Evolutionary conservation across 2,797 vertebrate genomes (phyloP), one percentile per base, ranked within the genome.

Genomic region (Falco berigora): DNA sequence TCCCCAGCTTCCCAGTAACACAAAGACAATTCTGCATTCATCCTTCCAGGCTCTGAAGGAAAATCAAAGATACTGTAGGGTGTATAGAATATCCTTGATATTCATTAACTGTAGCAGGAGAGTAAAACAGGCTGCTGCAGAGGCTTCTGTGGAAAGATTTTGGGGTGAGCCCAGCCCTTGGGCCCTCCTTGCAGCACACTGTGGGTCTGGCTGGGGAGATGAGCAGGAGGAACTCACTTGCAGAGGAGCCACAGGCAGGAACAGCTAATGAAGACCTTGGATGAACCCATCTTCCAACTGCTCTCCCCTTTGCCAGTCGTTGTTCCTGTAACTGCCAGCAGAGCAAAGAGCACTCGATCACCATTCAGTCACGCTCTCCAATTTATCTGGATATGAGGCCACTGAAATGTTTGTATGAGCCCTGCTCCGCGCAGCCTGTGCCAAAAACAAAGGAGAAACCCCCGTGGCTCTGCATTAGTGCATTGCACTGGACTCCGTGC

Each of bases 301-400:
- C 27, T 82, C 44, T 44, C 44, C 21, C 4, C 0, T 66, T 56
- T 63, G 44, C 69, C 75, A n/a, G 36, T 9, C 52, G 20, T 53
- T 62, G 52, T 10, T 86, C 21, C 62, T 50, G 34, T 32, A 59
- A 77, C 23, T n/a, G 50, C 56, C 64, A 38, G 34, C 62, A 47
- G n/a, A 59, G 50, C 32, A 30, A 40, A 32, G 22, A 63, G 25
- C 16, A 8, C 22, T 40, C 8, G 0, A 16, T 24, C 15, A 8
- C 66, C 14, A 1, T 22, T 47, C n/a, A 12, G 64, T 36, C 28
- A 32, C 0, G 5, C 10, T 28, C 27, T 14, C 36, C 5, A 5
- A 40, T 47, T 40, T 20, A 8, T 18, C 15, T 40, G 66, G 47
- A 19, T 8, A 25, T 4, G 67, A 64, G 55, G 58, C 59, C 12